Conservation (phyloP, 2,113 vertebrate genomes). For the Alces alces region DNA sequence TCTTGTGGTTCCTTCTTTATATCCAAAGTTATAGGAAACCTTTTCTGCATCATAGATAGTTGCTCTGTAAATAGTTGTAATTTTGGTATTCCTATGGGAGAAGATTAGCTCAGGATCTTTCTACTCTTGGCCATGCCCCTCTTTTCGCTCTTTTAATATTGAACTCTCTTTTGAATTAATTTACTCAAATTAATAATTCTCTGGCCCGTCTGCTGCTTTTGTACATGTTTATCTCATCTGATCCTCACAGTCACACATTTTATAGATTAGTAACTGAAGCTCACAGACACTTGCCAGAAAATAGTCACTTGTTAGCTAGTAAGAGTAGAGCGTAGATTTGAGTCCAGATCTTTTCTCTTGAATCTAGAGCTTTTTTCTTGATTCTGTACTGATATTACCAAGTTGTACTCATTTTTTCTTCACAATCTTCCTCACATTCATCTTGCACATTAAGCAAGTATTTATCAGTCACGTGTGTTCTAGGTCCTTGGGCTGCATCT, state of each 20-base stretch:
- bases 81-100: not conserved
- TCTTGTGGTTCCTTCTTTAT: not conserved
- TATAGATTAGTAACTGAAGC: not conserved
- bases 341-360: not conserved
- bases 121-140: not conserved
- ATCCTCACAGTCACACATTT: not conserved
- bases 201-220: not conserved
- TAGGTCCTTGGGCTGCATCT: not conserved
- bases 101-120: not conserved
- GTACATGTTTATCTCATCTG: not conserved
- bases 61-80: not conserved
- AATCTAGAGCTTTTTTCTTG: not conserved
- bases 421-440: not conserved
- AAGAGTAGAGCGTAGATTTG: not conserved
- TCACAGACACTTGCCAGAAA: not conserved
- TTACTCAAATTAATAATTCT: slow-evolving; percentile 1
- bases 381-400: not conserved
- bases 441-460: not conserved
- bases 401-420: not conserved
- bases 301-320: not conserved
- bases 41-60: not conserved
- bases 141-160: not conserved
- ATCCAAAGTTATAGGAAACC: not conserved
- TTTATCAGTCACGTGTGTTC: not conserved
- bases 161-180: not conserved